A percentile compares a stretch with the other conserved stretches of the same genome.
phyloP scores from a whole-genome alignment of 2,113 vertebrate species.

The Blennius ocellaris region DNA sequence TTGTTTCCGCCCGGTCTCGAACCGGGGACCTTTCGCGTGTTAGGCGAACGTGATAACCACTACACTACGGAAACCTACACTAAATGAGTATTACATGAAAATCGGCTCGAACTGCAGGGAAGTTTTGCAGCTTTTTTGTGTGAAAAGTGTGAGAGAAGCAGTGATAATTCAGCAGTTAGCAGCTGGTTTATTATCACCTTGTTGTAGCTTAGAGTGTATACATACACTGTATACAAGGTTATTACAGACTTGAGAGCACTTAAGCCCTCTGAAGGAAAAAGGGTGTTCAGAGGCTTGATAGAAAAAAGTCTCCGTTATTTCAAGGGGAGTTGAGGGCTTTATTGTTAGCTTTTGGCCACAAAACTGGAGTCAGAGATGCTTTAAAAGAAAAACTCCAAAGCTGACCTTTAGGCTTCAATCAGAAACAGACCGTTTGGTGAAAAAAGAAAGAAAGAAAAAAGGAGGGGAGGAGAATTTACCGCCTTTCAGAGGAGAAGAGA shows the following conservation, averaged over 20 bases:
- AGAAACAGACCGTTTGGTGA: constrained; percentile 63
- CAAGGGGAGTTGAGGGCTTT: constrained; percentile 55
- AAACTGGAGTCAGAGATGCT: constrained; percentile 62
- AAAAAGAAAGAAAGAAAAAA: constrained; percentile 23
- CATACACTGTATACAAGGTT: constrained; percentile 68
- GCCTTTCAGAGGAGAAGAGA: constrained; percentile 13
- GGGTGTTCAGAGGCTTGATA: constrained; percentile 64
- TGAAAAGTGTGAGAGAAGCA: constrained; percentile 17
- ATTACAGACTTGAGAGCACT: constrained; percentile 66
- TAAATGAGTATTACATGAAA: too few species aligned
- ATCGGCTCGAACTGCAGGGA: too few species aligned
- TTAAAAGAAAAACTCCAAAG: constrained; percentile 62
- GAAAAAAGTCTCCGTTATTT: constrained; percentile 62
- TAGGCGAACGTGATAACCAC: constrained; percentile 94
- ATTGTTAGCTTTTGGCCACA: constrained; percentile 66
- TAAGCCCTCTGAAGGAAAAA: constrained; percentile 61
- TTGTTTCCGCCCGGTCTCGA: constrained; percentile 93
- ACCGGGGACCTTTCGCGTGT: constrained; percentile 93
- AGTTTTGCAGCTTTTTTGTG: not conserved
- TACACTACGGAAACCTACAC: constrained; percentile 95
- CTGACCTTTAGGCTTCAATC: constrained; percentile 75
- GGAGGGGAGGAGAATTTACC: constrained; percentile 48
- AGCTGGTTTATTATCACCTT: constrained; percentile 68
- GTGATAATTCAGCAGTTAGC: constrained; percentile 62
- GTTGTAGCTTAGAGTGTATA: constrained; percentile 67